A percentile compares a stretch with the other conserved stretches of the same genome.
phyloP scores from a whole-genome alignment of 2,888 invertebrate genomes.

The Exocentrus adspersus region DNA sequence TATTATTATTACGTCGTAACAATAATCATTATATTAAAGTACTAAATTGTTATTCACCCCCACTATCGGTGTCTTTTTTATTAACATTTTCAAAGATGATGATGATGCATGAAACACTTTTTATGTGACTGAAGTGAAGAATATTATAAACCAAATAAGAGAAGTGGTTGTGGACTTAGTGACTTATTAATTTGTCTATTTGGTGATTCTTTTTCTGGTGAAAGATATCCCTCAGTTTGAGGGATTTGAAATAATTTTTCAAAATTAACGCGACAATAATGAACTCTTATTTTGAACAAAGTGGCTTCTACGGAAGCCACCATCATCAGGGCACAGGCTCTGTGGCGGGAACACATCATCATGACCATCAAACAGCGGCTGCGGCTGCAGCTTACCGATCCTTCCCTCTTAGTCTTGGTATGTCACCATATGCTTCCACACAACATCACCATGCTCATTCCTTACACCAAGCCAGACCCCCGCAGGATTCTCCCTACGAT shows the following conservation, averaged over 20 bases:
- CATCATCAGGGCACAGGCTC: slow-evolving; percentile 82
- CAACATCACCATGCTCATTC: slow-evolving; percentile 78
- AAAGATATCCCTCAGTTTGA: slow-evolving; percentile 52
- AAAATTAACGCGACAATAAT: slow-evolving; percentile 68
- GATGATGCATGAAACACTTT: slow-evolving; percentile 38
- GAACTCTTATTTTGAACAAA: slow-evolving; percentile 97
- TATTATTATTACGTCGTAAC: slow-evolving; percentile 61
- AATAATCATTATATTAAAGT: slow-evolving; percentile 61
- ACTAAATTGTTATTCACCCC: slow-evolving; percentile 42
- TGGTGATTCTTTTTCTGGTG: slow-evolving; percentile 34
- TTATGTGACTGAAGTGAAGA: slow-evolving; percentile 44
- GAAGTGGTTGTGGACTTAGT: slow-evolving; percentile 43
- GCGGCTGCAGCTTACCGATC: slow-evolving; percentile 80
- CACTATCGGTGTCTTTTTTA: slow-evolving; percentile 38
- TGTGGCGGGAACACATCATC: slow-evolving; percentile 69
- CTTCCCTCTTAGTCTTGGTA: slow-evolving; percentile 85
- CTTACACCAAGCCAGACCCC: slow-evolving; percentile 79
- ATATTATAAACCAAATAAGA: slow-evolving; percentile 27
- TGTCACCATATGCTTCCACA: slow-evolving; percentile 82
- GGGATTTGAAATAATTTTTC: slow-evolving; percentile 50
- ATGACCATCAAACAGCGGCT: slow-evolving; percentile 78
- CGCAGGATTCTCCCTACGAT: slow-evolving; percentile 92
- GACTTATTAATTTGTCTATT: slow-evolving; percentile 35
- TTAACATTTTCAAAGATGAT: slow-evolving; percentile 34
- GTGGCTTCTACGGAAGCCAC: slow-evolving; percentile 93